Percentiles rank a stretch among this genome's conserved stretches.
Evolutionary conservation across 2,888 invertebrate species (phyloP).

Genomic region (Brenthis ino): DNA sequence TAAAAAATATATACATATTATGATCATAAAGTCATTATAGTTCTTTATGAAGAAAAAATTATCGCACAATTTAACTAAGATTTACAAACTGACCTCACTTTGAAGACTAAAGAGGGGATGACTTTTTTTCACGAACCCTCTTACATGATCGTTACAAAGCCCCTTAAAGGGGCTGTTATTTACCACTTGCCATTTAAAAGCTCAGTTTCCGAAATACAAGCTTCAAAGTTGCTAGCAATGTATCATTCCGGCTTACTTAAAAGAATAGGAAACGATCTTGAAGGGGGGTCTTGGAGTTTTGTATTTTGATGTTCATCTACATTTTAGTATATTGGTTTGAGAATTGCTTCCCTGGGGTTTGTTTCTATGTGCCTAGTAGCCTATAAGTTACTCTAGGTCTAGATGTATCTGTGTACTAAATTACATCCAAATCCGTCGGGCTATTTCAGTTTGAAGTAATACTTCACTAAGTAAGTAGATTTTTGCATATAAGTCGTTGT

Average conservation of each 20-base stretch:
- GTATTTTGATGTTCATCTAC: not conserved
- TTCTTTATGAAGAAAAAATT: too few species aligned
- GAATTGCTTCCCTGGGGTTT: not conserved
- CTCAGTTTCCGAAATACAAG: constrained; percentile 16
- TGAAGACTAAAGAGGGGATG: constrained; percentile 11
- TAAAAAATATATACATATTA: too few species aligned
- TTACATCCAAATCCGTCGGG: too few species aligned
- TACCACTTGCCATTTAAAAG: constrained; percentile 19
- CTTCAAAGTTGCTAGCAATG: constrained; percentile 8
- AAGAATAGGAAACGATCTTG: not conserved
- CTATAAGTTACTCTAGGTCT: too few species aligned
- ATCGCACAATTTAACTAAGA: not conserved
- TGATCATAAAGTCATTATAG: too few species aligned
- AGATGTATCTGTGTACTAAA: too few species aligned
- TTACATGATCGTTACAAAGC: constrained; percentile 10
- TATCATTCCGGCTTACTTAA: too few species aligned
- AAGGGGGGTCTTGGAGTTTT: not conserved
- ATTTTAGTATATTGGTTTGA: not conserved
- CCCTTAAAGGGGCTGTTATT: constrained; percentile 10
- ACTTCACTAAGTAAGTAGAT: too few species aligned
- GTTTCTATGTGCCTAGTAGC: not conserved
- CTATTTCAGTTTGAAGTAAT: too few species aligned
- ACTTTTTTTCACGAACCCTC: constrained; percentile 11
- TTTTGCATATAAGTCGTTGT: too few species aligned
- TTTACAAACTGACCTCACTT: constrained; percentile 11